Base-by-base conservation (phyloP, 2,888 invertebrate species). In the Micropterix aruncella region DNA sequence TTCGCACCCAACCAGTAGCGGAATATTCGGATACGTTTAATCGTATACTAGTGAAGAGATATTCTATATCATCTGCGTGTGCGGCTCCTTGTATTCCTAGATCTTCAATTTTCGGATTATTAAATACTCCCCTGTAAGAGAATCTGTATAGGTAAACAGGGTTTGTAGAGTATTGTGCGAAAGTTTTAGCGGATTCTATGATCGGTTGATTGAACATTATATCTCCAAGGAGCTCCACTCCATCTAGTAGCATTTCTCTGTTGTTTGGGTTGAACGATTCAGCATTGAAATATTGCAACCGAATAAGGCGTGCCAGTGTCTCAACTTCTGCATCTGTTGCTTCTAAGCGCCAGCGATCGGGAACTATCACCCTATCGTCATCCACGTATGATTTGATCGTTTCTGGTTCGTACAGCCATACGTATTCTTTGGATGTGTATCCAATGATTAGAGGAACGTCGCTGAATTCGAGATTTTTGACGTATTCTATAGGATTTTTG, bases 361-460 rank as follows among this genome's bases (percentile, higher is more conserved):
- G 27, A 27, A 27, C 27, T 7, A 27, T 27, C 12, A 27, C 27
- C 12, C 5, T 7, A 27, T 27, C 27, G 12, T 27, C 27, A 27
- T 5, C 27, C 5, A 27, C 7, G 12, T 27, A 27, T 27, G 12
- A 5, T 7, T 5, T 12, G 12, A 27, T 7, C 7, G 27, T 27
- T 5, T 27, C 27, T 27, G 5, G 7, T 5, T 27, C 27, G 27
- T 27, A 27, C 7, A 27, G 12, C 12, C 7, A 27, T 7, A 12
- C 12, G 12, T 27, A 27, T 27, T 27, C 27, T 12, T 27, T 27
- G 12, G 27, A 27, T 5, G 27, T 27, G 5, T 27, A 12, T 0
- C 64, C 60, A 1, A 52, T 41, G 1, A 70, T 19, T 0, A 60
- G 46, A 0, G 70, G 68, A 0, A 68, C 54, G 47, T 60, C 62